phyloP scores from a whole-genome alignment of 1,140 invertebrate species.

The Diachasmimorpha longicaudata region DNA sequence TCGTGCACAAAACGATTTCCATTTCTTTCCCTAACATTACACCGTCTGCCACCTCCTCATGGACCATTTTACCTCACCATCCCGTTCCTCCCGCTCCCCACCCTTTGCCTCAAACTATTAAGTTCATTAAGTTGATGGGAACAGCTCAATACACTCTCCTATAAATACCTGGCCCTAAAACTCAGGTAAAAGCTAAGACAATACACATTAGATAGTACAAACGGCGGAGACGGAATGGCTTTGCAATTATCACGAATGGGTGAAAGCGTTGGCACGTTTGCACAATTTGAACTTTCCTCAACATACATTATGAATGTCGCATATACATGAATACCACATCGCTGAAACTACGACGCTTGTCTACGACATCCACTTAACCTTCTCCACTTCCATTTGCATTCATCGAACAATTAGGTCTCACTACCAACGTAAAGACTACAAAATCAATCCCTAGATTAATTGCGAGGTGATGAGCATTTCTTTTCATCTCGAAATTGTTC shows the following conservation, averaged over 20 bases:
- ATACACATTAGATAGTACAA: slow-evolving; percentile 20
- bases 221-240: slow-evolving; percentile 6
- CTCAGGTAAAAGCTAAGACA: not conserved
- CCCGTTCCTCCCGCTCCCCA: too few species aligned
- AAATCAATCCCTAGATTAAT: not conserved
- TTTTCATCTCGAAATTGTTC: too few species aligned
- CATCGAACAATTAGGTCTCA: not conserved
- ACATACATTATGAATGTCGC: not conserved
- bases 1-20: too few species aligned
- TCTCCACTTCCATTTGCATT: not conserved
- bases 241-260: slow-evolving; percentile 5
- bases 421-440: not conserved
- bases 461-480: not conserved
- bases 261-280: not conserved
- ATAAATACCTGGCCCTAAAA: not conserved
- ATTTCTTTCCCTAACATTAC: too few species aligned
- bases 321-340: not conserved
- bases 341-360: not conserved
- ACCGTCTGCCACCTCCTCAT: too few species aligned
- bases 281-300: not conserved
- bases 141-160: not conserved
- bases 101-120: not conserved
- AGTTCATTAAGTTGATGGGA: not conserved
- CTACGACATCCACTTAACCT: not conserved
- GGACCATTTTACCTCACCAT: too few species aligned